phyloP scores from a whole-genome alignment of 2,888 invertebrate genomes.

The Chesias legatella region DNA sequence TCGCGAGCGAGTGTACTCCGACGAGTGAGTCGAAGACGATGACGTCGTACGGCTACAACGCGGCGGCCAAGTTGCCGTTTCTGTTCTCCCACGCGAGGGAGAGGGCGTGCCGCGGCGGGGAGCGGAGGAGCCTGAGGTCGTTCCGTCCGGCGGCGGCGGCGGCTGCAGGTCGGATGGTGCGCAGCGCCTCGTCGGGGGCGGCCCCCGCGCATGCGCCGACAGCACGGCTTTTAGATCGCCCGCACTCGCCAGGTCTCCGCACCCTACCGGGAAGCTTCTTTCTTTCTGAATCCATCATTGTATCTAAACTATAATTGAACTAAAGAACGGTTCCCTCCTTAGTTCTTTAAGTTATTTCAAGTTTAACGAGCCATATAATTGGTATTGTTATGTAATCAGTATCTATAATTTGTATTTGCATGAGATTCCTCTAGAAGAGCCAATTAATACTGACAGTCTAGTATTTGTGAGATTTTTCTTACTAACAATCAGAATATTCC shows the following conservation, averaged over 20 bases:
- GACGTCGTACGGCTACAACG: conserved; percentile 77
- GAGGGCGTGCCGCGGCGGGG: conserved; percentile 38
- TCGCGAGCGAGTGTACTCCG: conserved; percentile 61
- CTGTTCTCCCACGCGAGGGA: conserved; percentile 68
- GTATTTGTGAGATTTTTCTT: no score
- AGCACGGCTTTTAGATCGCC: conserved; percentile 58
- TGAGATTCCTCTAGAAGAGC: no score
- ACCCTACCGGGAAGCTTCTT: conserved; percentile 27
- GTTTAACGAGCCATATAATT: no score
- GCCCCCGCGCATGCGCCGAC: conserved; percentile 62
- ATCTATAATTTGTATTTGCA: no score
- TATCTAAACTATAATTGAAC: background rate
- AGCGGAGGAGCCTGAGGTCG: conserved; percentile 52
- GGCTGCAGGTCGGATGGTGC: conserved; percentile 76
- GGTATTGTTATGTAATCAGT: no score
- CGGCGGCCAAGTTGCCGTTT: conserved; percentile 72
- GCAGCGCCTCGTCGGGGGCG: conserved; percentile 75
- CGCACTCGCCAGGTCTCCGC: conserved; percentile 51
- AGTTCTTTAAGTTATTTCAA: no score
- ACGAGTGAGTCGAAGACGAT: conserved; percentile 65
- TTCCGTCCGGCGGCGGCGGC: conserved; percentile 42
- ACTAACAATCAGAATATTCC: background rate
- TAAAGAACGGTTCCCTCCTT: no score
- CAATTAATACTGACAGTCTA: no score
- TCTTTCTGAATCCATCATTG: conserved; percentile 16